phyloP scores from a whole-genome alignment of 2,888 invertebrate genomes.

The Pseudoips prasinana region DNA sequence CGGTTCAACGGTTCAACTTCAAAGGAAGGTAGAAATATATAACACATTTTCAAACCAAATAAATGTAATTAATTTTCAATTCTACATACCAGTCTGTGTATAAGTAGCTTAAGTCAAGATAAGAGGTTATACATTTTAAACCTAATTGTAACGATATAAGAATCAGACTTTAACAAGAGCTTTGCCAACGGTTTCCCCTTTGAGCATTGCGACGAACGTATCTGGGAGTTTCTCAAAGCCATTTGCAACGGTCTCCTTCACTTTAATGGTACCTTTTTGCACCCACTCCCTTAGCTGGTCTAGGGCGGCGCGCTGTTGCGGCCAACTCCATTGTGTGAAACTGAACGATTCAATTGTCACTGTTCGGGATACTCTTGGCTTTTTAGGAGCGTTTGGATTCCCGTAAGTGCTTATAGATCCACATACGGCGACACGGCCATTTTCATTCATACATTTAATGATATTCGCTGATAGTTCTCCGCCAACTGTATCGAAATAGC shows the following conservation, averaged over 20 bases:
- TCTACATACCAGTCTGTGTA: constrained; percentile 3
- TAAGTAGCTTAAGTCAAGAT: constrained; percentile 2
- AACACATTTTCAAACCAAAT: constrained; percentile 6
- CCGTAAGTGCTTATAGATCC: constrained; percentile 83
- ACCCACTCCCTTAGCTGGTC: constrained; percentile 43
- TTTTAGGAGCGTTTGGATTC: constrained; percentile 6
- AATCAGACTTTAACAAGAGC: constrained; percentile 43
- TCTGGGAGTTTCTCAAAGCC: constrained; percentile 48
- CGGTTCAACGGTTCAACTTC: constrained; percentile 3
- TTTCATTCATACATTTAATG: constrained; percentile 79
- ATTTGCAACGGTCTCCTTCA: constrained; percentile 43
- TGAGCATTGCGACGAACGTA: constrained; percentile 37
- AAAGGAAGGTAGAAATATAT: too few relatives aligned
- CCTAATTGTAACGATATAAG: constrained; percentile 18
- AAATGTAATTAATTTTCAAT: constrained; percentile 17
- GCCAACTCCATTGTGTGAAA: constrained; percentile 46
- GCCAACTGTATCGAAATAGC: constrained; percentile 88
- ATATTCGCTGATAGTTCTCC: constrained; percentile 80
- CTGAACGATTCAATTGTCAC: constrained; percentile 41
- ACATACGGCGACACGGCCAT: constrained; percentile 82
- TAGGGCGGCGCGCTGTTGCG: constrained; percentile 33
- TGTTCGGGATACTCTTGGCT: constrained; percentile 17
- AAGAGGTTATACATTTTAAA: constrained; percentile 5
- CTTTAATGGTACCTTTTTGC: constrained; percentile 39
- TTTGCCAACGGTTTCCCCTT: constrained; percentile 42